Percentiles rank a stretch among this genome's conserved stretches.
Evolutionary conservation across 2,113 vertebrate genomes (phyloP).

Genomic region (Oncorhynchus kisutch): DNA sequence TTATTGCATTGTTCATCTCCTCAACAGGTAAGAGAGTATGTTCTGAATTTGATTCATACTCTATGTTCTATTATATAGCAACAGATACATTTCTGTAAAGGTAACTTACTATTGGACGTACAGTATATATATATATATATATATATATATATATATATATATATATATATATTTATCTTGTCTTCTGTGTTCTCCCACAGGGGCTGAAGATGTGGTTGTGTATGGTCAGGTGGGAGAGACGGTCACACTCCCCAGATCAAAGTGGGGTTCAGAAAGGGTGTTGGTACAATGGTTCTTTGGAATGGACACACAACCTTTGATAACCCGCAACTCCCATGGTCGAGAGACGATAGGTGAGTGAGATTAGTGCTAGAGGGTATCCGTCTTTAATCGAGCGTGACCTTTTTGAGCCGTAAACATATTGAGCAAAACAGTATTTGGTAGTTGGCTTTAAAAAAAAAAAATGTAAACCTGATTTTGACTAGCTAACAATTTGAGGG

Average conservation of each 20-base stretch:
- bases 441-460: no score
- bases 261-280: rapidly evolving
- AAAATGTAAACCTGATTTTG: no score
- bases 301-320: not conserved
- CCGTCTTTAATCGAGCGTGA: no score
- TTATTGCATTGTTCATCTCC: slow-evolving; percentile 17
- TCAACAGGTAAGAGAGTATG: slow-evolving; percentile 28
- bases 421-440: no score
- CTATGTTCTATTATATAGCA: no score
- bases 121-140: not conserved
- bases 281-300: rapidly evolving
- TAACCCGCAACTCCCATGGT: not conserved
- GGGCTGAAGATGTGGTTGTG: not conserved
- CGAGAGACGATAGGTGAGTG: not conserved
- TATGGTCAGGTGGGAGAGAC: slow-evolving; percentile 40
- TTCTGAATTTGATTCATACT: not conserved
- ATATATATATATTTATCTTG: not conserved
- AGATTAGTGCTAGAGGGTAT: not conserved
- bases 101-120: not conserved
- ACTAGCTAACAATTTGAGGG: no score
- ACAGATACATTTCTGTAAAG: not conserved
- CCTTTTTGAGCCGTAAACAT: no score
- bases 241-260: not conserved
- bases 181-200: slow-evolving; percentile 32
- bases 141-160: no score